These are phyloP conservation scores for Nephrotoma guestfalica DNA, from an alignment of 2,888 invertebrate genomes.

Conservation along the genomic window DNA sequence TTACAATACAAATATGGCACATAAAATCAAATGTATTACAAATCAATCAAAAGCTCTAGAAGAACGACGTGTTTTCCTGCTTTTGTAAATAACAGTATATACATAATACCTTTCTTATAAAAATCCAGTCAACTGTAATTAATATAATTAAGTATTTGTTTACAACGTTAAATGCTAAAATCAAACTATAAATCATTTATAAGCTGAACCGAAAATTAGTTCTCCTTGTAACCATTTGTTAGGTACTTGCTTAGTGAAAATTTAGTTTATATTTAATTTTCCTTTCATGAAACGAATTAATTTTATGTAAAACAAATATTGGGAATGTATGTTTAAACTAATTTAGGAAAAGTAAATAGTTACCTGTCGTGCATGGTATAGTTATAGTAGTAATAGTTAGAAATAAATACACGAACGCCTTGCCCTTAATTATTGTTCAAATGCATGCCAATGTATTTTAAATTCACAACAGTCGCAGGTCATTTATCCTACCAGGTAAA, in stretches of 20 bases:
- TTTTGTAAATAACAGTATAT: too few species aligned
- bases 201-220: not conserved
- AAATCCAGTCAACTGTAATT: not conserved
- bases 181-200: not conserved
- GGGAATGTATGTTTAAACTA: not conserved
- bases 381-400: not conserved
- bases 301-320: not conserved
- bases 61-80: too few species aligned
- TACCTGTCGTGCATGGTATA: not conserved
- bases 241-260: not conserved
- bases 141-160: not conserved
- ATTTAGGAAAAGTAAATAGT: not conserved
- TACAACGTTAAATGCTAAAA: not conserved
- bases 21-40: too few species aligned
- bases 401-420: not conserved
- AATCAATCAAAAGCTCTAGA: too few species aligned
- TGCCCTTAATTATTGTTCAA: not conserved
- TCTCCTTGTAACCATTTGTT: not conserved
- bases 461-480: not conserved
- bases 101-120: not conserved
- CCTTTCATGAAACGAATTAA: not conserved
- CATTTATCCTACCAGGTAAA: not conserved
- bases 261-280: not conserved
- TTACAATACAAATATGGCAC: not conserved
- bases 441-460: not conserved